These are phyloP conservation scores for Thripadectes ignobilis DNA, from an alignment of 2,797 vertebrate genomes.

Conservation along the genomic window DNA sequence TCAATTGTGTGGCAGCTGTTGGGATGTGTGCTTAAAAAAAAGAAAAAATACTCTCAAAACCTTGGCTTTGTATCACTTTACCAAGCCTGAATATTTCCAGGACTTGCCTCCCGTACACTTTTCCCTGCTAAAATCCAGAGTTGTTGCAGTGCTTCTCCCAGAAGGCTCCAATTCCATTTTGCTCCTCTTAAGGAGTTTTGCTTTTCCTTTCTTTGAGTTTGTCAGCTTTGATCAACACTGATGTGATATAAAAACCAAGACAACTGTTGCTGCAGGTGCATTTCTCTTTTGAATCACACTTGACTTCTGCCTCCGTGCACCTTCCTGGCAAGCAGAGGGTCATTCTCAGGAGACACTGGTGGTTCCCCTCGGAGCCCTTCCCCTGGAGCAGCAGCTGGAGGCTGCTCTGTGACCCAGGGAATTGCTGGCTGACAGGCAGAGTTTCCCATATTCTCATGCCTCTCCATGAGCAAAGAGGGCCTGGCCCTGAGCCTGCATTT, in stretches of 20 bases:
- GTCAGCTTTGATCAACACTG: not conserved
- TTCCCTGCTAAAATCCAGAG: not conserved
- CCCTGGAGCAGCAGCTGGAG: not conserved
- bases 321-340: not conserved
- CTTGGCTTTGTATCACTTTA: not conserved
- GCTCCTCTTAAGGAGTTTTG: not conserved
- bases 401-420: not conserved
- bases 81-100: not conserved
- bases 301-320: not conserved
- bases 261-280: not conserved
- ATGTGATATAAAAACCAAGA: not conserved
- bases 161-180: not conserved
- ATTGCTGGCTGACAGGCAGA: slow-evolving; percentile 28
- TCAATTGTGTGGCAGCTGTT: not conserved
- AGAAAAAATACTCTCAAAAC: not conserved
- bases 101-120: not conserved
- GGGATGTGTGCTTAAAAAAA: not conserved
- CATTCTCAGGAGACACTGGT: not conserved
- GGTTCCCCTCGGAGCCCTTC: not conserved
- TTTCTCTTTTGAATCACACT: not conserved
- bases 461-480: not conserved
- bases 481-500: not conserved
- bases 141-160: not conserved
- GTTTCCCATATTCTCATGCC: not conserved
- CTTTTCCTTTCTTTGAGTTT: not conserved